These are phyloP conservation scores for Venustaconcha ellipsiformis DNA, from an alignment of 1,140 invertebrate genomes.

Conservation along the genomic window DNA sequence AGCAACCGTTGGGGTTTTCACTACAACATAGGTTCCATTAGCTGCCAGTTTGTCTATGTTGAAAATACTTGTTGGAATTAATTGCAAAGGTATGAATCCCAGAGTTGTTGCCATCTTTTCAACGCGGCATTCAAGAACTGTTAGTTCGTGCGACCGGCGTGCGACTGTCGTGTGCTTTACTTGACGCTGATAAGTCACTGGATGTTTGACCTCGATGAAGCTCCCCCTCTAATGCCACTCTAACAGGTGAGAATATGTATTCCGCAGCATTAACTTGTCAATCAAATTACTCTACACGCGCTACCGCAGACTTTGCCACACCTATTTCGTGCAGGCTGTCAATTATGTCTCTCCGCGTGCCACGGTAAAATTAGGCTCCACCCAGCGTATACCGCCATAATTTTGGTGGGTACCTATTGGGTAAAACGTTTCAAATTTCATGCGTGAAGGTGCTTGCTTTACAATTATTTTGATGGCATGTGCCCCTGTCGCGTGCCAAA, in stretches of 20 bases:
- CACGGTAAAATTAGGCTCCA: conserved; percentile 20
- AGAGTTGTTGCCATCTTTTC: conserved; percentile 40
- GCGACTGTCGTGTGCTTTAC: conserved; percentile 23
- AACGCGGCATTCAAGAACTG: conserved; percentile 6
- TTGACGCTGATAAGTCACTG: conserved; percentile 14
- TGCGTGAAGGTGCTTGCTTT: no score
- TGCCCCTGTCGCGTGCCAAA: conserved; percentile 21
- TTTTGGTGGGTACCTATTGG: conserved; percentile 19
- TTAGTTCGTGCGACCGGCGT: conserved; percentile 30
- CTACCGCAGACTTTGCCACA: conserved; percentile 17
- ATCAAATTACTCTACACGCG: conserved; percentile 9
- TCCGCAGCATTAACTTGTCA: conserved; percentile 9
- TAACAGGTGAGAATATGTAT: conserved; percentile 22
- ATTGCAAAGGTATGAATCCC: conserved; percentile 45
- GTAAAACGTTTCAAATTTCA: conserved; percentile 1
- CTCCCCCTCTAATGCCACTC: conserved; percentile 27
- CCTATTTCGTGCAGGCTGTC: conserved; percentile 13
- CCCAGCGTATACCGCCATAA: conserved; percentile 4
- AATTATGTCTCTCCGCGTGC: conserved; percentile 26
- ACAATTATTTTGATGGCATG: no score
- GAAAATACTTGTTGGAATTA: conserved; percentile 23
- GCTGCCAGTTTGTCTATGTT: conserved; percentile 25
- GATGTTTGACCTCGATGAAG: conserved; percentile 23
- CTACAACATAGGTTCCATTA: conserved; percentile 53
- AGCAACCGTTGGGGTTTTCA: conserved; percentile 57